These are phyloP conservation scores for Stictonetta naevosa DNA, from an alignment of 2,113 vertebrate genomes.

Conservation along the genomic window DNA sequence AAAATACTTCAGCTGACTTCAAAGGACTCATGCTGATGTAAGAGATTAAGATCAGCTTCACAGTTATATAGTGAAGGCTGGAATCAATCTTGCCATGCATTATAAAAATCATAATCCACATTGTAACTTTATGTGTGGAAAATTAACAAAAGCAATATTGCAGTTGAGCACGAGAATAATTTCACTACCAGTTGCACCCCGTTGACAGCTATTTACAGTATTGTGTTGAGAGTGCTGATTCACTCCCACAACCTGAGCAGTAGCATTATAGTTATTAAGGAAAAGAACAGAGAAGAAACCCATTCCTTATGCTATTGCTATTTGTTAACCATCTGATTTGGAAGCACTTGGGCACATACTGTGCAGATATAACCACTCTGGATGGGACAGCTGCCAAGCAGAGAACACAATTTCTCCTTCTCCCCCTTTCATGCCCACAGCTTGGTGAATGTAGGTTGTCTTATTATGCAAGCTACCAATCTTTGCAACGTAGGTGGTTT, in stretches of 20 bases:
- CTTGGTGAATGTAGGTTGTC: not conserved
- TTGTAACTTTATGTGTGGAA: not conserved
- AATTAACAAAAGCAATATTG: not conserved
- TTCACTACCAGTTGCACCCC: not conserved
- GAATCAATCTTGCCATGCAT: not conserved
- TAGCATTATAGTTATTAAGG: not conserved
- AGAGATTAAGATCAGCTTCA: not conserved
- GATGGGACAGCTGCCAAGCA: not conserved
- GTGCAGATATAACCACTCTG: not conserved
- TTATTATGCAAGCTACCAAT: not conserved
- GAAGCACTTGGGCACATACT: not conserved
- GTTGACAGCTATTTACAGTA: not conserved
- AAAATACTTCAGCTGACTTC: not conserved
- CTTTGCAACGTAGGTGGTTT: not conserved
- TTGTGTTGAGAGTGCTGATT: not conserved
- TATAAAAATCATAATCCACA: not conserved
- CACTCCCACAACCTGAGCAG: not conserved
- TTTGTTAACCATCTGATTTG: not conserved
- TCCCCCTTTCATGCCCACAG: not conserved
- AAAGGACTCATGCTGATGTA: not conserved
- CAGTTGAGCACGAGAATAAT: not conserved
- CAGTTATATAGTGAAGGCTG: not conserved
- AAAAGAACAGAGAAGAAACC: not conserved
- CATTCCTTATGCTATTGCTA: not conserved
- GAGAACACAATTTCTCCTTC: not conserved